These are phyloP conservation scores for Aphaenogaster rudis DNA, from an alignment of 1,140 invertebrate species.

Conservation along the genomic window DNA sequence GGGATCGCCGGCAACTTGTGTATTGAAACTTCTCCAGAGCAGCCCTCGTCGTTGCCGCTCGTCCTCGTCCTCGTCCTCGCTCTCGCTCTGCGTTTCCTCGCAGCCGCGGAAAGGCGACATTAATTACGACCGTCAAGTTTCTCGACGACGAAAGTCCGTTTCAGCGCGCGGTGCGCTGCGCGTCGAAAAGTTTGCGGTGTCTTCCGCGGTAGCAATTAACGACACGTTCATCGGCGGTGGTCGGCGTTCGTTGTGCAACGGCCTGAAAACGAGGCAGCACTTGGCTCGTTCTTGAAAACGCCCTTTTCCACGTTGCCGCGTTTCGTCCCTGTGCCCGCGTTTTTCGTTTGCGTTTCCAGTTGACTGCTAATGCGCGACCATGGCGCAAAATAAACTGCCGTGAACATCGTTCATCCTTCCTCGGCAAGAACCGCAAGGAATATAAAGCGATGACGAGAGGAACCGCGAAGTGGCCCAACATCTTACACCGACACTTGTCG, in stretches of 20 bases:
- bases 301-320: slow-evolving; percentile 33
- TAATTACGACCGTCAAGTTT: slow-evolving; percentile 71
- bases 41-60: not conserved
- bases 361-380: slow-evolving; percentile 46
- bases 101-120: slow-evolving; percentile 70
- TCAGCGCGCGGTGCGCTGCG: slow-evolving; percentile 38
- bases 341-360: slow-evolving; percentile 27
- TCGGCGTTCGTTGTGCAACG: slow-evolving; percentile 28
- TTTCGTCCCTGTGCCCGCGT: not conserved
- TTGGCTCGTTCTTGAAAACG: slow-evolving; percentile 24
- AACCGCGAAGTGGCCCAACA: slow-evolving; percentile 22
- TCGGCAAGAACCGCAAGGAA: slow-evolving; percentile 44
- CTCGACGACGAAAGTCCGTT: slow-evolving; percentile 66
- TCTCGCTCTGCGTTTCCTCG: not conserved
- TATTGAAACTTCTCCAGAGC: slow-evolving; percentile 60
- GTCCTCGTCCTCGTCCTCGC: not conserved
- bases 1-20: slow-evolving; percentile 44
- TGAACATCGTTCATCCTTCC: slow-evolving; percentile 28
- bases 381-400: slow-evolving; percentile 43
- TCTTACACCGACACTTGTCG: slow-evolving; percentile 39
- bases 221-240: slow-evolving; percentile 55
- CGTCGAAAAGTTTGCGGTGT: slow-evolving; percentile 70
- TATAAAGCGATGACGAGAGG: slow-evolving; percentile 43
- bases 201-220: slow-evolving; percentile 74
- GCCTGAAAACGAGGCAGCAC: not conserved